These are phyloP conservation scores for Apotomis turbidana DNA, from an alignment of 2,888 invertebrate genomes.

Conservation along the genomic window DNA sequence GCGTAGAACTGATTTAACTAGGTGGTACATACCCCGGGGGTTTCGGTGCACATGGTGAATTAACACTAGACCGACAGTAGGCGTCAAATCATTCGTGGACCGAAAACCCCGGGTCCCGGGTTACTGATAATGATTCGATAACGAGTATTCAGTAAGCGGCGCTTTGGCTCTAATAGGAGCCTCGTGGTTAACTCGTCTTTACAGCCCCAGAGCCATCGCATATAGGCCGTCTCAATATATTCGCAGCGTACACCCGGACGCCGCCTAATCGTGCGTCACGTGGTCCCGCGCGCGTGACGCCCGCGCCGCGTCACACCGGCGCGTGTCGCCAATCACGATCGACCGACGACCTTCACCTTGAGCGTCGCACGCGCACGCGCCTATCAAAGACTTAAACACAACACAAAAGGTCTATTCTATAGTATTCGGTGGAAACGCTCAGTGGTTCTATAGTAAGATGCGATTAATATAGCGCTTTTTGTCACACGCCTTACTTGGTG, in stretches of 20 bases:
- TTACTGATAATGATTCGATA: too few species aligned
- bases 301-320: conserved; percentile 48
- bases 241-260: conserved; percentile 10
- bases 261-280: conserved; percentile 49
- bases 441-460: conserved; percentile 52
- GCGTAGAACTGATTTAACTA: not conserved
- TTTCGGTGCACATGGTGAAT: too few species aligned
- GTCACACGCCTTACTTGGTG: conserved; percentile 64
- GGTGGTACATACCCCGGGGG: too few species aligned
- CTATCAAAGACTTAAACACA: conserved; percentile 26
- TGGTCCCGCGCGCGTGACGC: conserved; percentile 58
- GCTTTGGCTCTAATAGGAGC: too few species aligned
- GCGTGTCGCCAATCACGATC: conserved; percentile 52
- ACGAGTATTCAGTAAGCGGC: too few species aligned
- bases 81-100: too few species aligned
- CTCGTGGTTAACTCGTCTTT: too few species aligned
- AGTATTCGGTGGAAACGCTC: not conserved
- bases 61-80: too few species aligned
- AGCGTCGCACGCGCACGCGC: conserved; percentile 58
- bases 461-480: conserved; percentile 68
- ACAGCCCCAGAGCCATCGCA: not conserved
- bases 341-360: conserved; percentile 70
- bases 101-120: too few species aligned
- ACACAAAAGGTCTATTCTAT: not conserved
- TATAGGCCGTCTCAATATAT: not conserved